These are phyloP conservation scores for Lasioglossum albipes DNA, from an alignment of 1,140 invertebrate genomes.

Conservation along the genomic window DNA sequence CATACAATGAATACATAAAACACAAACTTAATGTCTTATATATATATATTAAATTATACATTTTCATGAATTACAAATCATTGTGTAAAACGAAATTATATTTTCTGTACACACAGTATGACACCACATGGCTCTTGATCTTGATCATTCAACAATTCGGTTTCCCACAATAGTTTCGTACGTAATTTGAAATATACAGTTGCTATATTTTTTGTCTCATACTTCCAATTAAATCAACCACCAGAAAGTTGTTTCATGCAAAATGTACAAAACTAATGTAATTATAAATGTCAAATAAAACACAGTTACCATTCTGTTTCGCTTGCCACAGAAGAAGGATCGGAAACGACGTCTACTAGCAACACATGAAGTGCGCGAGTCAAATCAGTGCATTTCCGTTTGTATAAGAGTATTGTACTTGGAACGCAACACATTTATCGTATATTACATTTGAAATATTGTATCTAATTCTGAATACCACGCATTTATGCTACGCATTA, in stretches of 20 bases:
- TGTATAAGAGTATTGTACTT: not conserved
- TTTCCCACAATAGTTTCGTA: constrained; percentile 14
- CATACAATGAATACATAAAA: not conserved
- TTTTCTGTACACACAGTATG: not conserved
- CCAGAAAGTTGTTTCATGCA: not conserved
- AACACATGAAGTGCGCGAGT: not conserved
- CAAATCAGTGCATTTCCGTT: constrained; percentile 32
- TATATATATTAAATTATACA: not conserved
- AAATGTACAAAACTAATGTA: not conserved
- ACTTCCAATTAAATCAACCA: not conserved
- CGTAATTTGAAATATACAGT: not conserved
- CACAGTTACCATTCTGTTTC: constrained; percentile 38
- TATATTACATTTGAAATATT: too few species aligned
- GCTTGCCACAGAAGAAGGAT: constrained; percentile 5
- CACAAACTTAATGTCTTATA: not conserved
- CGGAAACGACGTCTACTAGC: constrained; percentile 6
- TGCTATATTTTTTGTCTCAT: not conserved
- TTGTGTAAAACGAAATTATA: not conserved
- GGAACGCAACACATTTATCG: not conserved
- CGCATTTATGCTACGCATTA: too few species aligned
- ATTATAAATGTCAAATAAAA: constrained; percentile 26
- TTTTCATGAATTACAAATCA: not conserved
- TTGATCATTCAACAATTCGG: not conserved
- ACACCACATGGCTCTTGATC: constrained; percentile 21
- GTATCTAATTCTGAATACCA: too few species aligned